Evolutionary conservation across 2,888 invertebrate genomes (phyloP), one percentile per base, ranked within the genome.

Genomic region (Rhingia rostrata): DNA sequence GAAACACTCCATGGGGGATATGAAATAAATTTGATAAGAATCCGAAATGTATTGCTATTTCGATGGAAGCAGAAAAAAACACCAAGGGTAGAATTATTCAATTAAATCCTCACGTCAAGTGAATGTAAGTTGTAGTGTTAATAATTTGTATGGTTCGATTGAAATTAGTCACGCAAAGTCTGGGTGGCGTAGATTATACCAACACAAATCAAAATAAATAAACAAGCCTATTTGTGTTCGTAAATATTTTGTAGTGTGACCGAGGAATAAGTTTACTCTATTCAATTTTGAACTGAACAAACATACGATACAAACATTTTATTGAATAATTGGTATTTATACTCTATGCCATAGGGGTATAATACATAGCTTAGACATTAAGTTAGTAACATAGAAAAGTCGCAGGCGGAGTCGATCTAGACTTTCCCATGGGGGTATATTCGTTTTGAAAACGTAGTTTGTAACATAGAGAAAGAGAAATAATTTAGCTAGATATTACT

Each of bases 141-240:
- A 22, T 22, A 22, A 53, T 60, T 61, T 51, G 53, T 9, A n/a
- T 49, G 32, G 51, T n/a, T 53, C 30, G 45, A 72, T 45, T 61
- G 35, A 43, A 53, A 61, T 53, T 53, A 51, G 72, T 72, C 61
- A 72, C 53, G 72, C 61, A 51, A 60, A 9, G 53, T 12, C 58
- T 58, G 47, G 22, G 14, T 35, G n/a, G 22, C 22, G 37, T 6
- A 7, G 37, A 51, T 6, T 12, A 47, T 35, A 47, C 37, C 22
- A 12, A 60, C 32, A 33, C 47, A 14, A 22, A 22, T 22, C 22
- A 22, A 22, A 22, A 22, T 22, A 22, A 22, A 22, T 22, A 22
- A 22, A 22, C 2, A 22, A 22, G 22, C 2, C 22, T 22, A 22
- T 22, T 22, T 22, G 22, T 2, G 22, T 22, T 22, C 43, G 14